Evolutionary conservation across 2,888 invertebrate species (phyloP).

Genomic region (Cephus rjabovi): DNA sequence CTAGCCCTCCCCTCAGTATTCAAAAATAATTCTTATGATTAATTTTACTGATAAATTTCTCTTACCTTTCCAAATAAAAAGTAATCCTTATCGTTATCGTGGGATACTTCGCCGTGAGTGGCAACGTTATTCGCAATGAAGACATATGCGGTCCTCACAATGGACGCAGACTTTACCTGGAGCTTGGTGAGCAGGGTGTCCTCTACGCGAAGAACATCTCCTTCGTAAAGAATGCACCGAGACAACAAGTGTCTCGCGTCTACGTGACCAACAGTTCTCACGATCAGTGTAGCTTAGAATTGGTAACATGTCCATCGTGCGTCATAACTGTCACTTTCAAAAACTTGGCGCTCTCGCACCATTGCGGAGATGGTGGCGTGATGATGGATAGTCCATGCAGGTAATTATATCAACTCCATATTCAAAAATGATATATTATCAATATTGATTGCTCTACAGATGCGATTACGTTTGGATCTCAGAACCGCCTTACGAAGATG

Average conservation of each 20-base stretch:
- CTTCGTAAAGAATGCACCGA: slow-evolving; percentile 46
- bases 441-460: slow-evolving; percentile 48
- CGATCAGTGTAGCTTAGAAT: slow-evolving; percentile 74
- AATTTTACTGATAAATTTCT: background rate
- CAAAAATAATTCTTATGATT: background rate
- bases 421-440: background rate
- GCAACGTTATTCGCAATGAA: slow-evolving; percentile 56
- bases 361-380: slow-evolving; percentile 59
- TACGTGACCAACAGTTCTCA: slow-evolving; percentile 59
- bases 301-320: slow-evolving; percentile 79
- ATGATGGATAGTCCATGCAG: slow-evolving; percentile 65
- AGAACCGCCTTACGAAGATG: slow-evolving; percentile 74
- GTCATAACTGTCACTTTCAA: slow-evolving; percentile 71
- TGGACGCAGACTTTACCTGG: slow-evolving; percentile 62
- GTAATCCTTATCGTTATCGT: slow-evolving; percentile 21
- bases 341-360: slow-evolving; percentile 63
- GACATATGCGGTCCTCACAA: slow-evolving; percentile 64
- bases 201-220: slow-evolving; percentile 61
- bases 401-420: slow-evolving; percentile 35
- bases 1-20: background rate
- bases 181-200: slow-evolving; percentile 61
- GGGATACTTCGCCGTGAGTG: slow-evolving; percentile 28
- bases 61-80: background rate
- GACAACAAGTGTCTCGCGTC: slow-evolving; percentile 35
- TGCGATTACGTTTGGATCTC: slow-evolving; percentile 76